phyloP scores from a whole-genome alignment of 1,140 invertebrate species.

The Drosophila murphyi region DNA sequence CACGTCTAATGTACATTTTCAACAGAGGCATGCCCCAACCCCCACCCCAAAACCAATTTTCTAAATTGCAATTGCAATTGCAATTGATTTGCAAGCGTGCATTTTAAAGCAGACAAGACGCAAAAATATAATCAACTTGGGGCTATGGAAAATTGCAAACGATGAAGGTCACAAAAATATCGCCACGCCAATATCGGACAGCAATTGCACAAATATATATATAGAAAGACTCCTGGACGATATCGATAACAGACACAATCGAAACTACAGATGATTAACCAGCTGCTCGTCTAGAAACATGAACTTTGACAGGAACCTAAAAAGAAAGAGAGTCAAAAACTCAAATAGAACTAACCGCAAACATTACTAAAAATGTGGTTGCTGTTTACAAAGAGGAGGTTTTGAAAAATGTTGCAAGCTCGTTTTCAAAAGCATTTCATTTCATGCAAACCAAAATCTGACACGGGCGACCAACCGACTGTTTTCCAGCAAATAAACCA shows the following conservation, averaged over 20 bases:
- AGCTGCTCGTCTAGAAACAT: no score
- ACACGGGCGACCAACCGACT: background rate
- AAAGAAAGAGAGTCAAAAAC: background rate
- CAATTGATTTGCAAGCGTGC: slow-evolving; percentile 70
- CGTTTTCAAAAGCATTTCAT: background rate
- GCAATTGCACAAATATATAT: background rate
- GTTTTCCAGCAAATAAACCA: slow-evolving; percentile 15
- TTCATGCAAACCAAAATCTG: slow-evolving; percentile 1
- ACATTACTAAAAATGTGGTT: slow-evolving; percentile 10
- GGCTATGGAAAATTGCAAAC: background rate
- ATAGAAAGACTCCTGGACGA: no score
- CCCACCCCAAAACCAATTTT: slow-evolving; percentile 67
- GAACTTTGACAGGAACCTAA: background rate
- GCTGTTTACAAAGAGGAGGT: background rate
- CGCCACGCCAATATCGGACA: no score
- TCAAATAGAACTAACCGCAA: slow-evolving; percentile 4
- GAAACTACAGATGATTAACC: no score
- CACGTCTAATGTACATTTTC: slow-evolving; percentile 30
- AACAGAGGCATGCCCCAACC: slow-evolving; percentile 5
- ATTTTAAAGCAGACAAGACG: slow-evolving; percentile 19
- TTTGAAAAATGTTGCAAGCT: background rate
- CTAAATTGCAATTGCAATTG: slow-evolving; percentile 72
- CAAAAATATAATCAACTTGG: slow-evolving; percentile 13
- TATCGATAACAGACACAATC: no score
- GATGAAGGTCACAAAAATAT: slow-evolving; percentile 14